A percentile compares a stretch with the other conserved stretches of the same genome.
Evolutionary conservation across 2,113 vertebrate species (phyloP).

Genomic region (Elephas maximus): DNA sequence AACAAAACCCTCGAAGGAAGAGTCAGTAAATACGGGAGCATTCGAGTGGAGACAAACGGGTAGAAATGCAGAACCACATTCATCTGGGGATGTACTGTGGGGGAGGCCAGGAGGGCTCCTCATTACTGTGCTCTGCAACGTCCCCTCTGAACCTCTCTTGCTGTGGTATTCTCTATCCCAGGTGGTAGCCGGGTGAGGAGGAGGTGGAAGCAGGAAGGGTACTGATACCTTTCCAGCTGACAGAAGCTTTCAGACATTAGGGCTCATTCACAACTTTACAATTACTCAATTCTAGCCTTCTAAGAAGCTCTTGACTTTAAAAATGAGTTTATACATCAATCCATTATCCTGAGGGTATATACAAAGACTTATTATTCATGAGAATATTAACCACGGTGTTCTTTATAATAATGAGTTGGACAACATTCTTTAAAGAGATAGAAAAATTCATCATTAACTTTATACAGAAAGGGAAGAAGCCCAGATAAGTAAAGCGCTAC

Average conservation of each 20-base stretch:
- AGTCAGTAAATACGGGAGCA: not conserved
- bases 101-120: not conserved
- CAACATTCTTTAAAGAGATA: too few relatives aligned
- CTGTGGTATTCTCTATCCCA: not conserved
- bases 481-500: too few relatives aligned
- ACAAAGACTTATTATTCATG: not conserved
- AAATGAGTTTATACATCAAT: not conserved
- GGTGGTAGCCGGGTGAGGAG: not conserved
- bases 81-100: not conserved
- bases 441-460: too few relatives aligned
- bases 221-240: not conserved
- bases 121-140: not conserved
- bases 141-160: not conserved
- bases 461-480: too few relatives aligned
- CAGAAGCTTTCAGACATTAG: not conserved
- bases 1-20: not conserved
- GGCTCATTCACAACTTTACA: not conserved
- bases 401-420: not conserved
- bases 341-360: not conserved
- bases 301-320: constrained; percentile 16
- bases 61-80: not conserved
- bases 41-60: not conserved
- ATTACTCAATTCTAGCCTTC: not conserved
- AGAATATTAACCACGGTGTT: not conserved
- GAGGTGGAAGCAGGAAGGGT: not conserved